Evolutionary conservation across 2,888 invertebrate genomes (phyloP), one percentile per base, ranked within the genome.

Genomic region (Rotaria sp.): DNA sequence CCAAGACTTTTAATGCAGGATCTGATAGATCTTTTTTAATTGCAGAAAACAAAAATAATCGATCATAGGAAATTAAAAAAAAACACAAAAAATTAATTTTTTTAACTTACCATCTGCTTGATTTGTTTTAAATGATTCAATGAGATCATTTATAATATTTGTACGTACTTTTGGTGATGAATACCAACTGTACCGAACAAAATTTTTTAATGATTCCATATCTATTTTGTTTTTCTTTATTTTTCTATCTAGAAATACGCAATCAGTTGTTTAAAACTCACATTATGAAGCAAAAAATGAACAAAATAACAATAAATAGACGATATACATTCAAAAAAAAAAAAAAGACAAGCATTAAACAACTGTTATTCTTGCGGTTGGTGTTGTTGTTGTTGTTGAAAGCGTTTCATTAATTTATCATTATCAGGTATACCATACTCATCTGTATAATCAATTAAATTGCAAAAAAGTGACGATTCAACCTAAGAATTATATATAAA

Each of bases 121-220:
- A 67, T 67, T 67, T 18, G 26, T 45, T 80, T 80, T 41, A 1
- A 80, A 41, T 13, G 41, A 35, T 45, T 80, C 80, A 41, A 80
- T 45, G 3, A 80, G 45, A 45, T 80, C 80, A 80, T 80, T 80
- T 7, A 80, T 80, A n/a, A 80, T 38, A 45, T 80, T 45, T 45
- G 80, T 26, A 80, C 80, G 80, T 45, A 45, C 45, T 80, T 80
- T 80, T 26, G 80, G 80, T 26, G 80, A 80, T 41, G 80, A 80
- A 80, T n/a, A 21, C 41, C 41, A 80, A 45, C 80, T 45, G n/a
- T 45, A 80, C n/a, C 80, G 80, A 45, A 80, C 45, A 80, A 80
- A 80, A 45, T 41, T 80, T 45, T 80, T 80, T 45, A 80, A 80
- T 80, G 41, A 45, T 80, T 80, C 80, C 80, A 80, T 80, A n/a